Conservation (phyloP, 2,888 invertebrate genomes). For the Brachyptera risi region DNA sequence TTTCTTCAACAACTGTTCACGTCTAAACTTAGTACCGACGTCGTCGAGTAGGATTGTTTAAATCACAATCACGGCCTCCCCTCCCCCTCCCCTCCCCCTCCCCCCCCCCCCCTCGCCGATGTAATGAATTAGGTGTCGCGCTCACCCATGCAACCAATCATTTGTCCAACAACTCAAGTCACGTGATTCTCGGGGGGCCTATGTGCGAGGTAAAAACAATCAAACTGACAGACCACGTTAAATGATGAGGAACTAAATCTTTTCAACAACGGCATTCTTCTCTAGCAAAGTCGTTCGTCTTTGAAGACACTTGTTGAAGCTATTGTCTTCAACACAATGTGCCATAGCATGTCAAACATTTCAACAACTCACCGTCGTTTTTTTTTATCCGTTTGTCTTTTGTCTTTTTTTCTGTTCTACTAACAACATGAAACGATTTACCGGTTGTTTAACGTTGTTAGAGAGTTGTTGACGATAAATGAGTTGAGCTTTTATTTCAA, state of each 20-base stretch:
- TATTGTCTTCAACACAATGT: slow-evolving; percentile 12
- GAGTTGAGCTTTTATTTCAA: too few relatives aligned
- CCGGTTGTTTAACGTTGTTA: too few relatives aligned
- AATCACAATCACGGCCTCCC: too few relatives aligned
- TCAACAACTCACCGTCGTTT: not conserved
- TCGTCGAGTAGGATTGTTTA: too few relatives aligned
- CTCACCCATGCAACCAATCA: slow-evolving; percentile 2
- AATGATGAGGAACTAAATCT: slow-evolving; percentile 22
- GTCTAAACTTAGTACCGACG: slow-evolving; percentile 1
- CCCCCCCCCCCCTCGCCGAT: not conserved
- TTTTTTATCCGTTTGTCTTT: too few relatives aligned
- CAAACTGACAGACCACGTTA: slow-evolving; percentile 3
- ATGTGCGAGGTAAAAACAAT: not conserved
- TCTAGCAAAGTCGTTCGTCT: not conserved
- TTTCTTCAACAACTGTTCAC: too few relatives aligned
- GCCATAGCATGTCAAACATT: slow-evolving; percentile 5
- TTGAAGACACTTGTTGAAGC: slow-evolving; percentile 13
- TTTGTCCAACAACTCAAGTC: slow-evolving; percentile 13
- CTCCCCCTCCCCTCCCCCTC: too few relatives aligned
- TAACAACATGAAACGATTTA: too few relatives aligned
- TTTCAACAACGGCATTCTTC: slow-evolving; percentile 18
- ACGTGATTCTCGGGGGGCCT: not conserved
- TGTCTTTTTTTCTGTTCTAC: too few relatives aligned
- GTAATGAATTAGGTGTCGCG: slow-evolving; percentile 14
- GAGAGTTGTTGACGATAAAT: too few relatives aligned